A percentile compares a stretch with the other conserved stretches of the same genome.
Evolutionary conservation across 37 sponge, comb jelly and placozoan genomes (phyloP).

Genomic region (Spongilla lacustris): DNA sequence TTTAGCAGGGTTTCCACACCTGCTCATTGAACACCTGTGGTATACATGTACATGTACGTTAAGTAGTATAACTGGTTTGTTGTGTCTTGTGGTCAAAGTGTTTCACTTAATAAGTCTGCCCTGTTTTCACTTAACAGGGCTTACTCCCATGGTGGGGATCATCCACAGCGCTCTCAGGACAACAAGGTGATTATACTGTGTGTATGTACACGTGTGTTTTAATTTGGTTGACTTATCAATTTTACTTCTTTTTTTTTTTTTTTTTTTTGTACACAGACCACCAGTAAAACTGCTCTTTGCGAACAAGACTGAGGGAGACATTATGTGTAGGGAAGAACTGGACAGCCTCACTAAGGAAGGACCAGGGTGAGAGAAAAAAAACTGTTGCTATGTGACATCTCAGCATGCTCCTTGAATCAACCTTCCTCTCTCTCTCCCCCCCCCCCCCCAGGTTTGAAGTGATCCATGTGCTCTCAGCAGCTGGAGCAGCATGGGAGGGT

Average conservation of each 20-base stretch:
- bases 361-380: conserved; percentile 10
- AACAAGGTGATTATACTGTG: background rate
- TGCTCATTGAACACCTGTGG: too few relatives aligned
- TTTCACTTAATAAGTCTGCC: background rate
- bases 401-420: too few relatives aligned
- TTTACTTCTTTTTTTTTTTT: too few relatives aligned
- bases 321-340: conserved; percentile 65
- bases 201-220: too few relatives aligned
- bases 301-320: conserved; percentile 75
- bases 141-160: conserved; percentile 84
- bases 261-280: too few relatives aligned
- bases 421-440: too few relatives aligned
- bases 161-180: conserved; percentile 16
- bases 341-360: conserved; percentile 18
- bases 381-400: background rate
- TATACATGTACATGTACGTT: background rate
- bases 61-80: too few relatives aligned
- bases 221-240: too few relatives aligned
- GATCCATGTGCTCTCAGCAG: conserved; percentile 58
- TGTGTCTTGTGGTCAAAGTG: too few relatives aligned
- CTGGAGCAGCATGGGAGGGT: conserved; percentile 48
- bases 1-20: background rate
- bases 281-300: conserved; percentile 72
- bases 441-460: conserved; percentile 49
- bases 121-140: conserved; percentile 38